phyloP scores from a whole-genome alignment of 2,888 invertebrate species.

The Sympetrum striolatum region DNA sequence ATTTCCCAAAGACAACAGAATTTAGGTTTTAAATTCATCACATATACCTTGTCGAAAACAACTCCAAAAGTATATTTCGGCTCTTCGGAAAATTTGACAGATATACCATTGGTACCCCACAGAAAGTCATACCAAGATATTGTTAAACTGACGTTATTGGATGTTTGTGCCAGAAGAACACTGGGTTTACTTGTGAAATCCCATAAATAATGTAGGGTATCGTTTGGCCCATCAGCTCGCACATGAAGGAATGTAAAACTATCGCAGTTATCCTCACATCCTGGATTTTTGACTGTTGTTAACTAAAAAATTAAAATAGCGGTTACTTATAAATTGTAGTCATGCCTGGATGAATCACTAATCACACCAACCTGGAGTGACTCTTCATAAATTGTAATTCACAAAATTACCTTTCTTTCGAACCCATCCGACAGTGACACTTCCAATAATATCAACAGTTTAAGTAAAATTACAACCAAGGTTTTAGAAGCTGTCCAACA shows the following conservation, averaged over 20 bases:
- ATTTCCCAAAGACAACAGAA: background rate
- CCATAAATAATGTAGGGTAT: conserved; percentile 72
- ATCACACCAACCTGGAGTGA: background rate
- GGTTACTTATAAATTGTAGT: background rate
- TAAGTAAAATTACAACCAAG: background rate
- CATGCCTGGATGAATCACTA: background rate
- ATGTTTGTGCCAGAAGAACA: conserved; percentile 64
- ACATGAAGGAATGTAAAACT: conserved; percentile 62
- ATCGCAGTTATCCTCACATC: conserved; percentile 53
- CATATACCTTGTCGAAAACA: conserved; percentile 67
- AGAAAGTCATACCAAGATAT: conserved; percentile 63
- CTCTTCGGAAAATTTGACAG: conserved; percentile 60
- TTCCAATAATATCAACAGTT: background rate
- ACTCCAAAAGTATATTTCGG: conserved; percentile 68
- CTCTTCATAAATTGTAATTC: background rate
- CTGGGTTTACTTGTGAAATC: conserved; percentile 70
- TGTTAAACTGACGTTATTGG: conserved; percentile 59
- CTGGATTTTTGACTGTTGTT: conserved; percentile 55
- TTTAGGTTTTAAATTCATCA: background rate
- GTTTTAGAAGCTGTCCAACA: background rate
- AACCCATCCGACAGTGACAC: background rate
- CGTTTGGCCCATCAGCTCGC: conserved; percentile 64
- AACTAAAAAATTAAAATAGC: conserved; percentile 52
- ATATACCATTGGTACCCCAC: conserved; percentile 52
- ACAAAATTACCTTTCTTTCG: background rate